phyloP scores from a whole-genome alignment of 2,113 vertebrate genomes.

The Xiphophorus hellerii region DNA sequence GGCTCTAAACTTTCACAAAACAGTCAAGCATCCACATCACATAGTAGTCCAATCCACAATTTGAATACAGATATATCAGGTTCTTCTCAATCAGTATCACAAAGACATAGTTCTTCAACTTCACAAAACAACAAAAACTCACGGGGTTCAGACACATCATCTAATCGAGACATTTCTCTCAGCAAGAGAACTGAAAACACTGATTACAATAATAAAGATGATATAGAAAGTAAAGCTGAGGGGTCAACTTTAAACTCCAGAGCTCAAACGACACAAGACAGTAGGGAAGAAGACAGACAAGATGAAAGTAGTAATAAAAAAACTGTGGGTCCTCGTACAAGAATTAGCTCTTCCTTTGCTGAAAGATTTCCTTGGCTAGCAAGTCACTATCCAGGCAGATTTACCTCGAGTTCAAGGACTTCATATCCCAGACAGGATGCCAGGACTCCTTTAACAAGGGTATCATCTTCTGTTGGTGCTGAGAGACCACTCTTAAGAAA shows the following conservation, averaged over 20 bases:
- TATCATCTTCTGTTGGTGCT: conserved; percentile 71
- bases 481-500: conserved; percentile 59
- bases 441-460: conserved; percentile 57
- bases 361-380: conserved; percentile 63
- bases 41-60: conserved; percentile 14
- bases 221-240: conserved; percentile 48
- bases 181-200: conserved; percentile 27
- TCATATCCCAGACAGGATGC: conserved; percentile 58
- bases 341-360: conserved; percentile 53
- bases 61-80: conserved; percentile 6
- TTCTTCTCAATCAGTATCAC: conserved; percentile 28
- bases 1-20: conserved; percentile 16
- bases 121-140: conserved; percentile 36
- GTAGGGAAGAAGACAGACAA: conserved; percentile 10
- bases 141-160: conserved; percentile 33
- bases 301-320: conserved; percentile 40
- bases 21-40: conserved; percentile 24
- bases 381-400: conserved; percentile 53
- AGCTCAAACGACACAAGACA: conserved; percentile 27
- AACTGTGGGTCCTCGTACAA: conserved; percentile 38
- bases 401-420: conserved; percentile 23
- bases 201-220: conserved; percentile 34
- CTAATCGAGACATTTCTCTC: conserved; percentile 38
- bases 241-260: conserved; percentile 47
- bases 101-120: conserved; percentile 27